Conservation (phyloP, 2,113 vertebrate species). For the Rhinolophus sinicus region DNA sequence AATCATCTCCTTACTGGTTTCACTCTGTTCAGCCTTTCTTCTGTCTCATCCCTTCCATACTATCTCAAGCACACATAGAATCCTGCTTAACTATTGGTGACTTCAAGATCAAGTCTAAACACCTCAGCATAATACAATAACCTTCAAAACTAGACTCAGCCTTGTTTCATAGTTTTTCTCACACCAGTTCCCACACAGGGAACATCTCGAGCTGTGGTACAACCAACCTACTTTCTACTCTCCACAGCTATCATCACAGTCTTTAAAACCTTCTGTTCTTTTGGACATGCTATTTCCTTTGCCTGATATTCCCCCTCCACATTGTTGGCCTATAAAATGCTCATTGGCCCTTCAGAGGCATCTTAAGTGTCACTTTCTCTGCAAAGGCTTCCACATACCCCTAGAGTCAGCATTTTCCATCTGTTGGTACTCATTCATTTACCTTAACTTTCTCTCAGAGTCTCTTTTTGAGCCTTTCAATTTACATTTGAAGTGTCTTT, state of each 20-base stretch:
- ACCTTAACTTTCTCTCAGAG: slow-evolving; percentile 44
- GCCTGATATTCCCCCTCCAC: background rate
- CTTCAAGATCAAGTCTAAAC: background rate
- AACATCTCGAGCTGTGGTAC: background rate
- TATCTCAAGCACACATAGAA: background rate
- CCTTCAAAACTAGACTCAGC: background rate
- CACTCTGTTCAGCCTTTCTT: background rate
- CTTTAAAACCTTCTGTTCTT: slow-evolving; percentile 7
- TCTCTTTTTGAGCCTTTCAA: slow-evolving; percentile 42
- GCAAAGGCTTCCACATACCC: slow-evolving; percentile 14
- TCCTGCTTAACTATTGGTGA: background rate
- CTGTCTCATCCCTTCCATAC: background rate
- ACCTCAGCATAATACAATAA: background rate
- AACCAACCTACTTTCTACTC: background rate
- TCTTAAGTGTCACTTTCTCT: slow-evolving; percentile 1
- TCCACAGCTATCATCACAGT: background rate
- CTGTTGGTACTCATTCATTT: background rate
- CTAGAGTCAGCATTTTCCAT: background rate
- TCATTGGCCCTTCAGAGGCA: background rate
- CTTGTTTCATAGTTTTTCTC: background rate
- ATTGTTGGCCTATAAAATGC: background rate
- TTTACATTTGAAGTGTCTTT: slow-evolving; percentile 2
- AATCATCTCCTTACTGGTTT: background rate
- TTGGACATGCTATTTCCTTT: background rate
- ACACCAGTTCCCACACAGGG: background rate